These are phyloP conservation scores for Rhyacichthys aspro DNA, from an alignment of 2,797 vertebrate species.

Conservation along the genomic window DNA sequence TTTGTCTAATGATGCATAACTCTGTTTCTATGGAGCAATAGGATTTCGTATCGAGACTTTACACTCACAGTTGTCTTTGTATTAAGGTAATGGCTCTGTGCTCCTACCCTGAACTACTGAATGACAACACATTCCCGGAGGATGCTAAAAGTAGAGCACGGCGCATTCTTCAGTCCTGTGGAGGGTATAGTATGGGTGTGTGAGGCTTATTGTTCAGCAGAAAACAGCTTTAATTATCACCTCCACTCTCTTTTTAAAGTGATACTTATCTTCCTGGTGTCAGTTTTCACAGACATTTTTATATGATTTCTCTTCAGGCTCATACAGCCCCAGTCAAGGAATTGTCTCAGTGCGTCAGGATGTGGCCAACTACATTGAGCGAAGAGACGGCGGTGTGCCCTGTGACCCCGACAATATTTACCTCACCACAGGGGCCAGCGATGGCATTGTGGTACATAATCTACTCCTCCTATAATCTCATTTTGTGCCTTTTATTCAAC, in stretches of 20 bases:
- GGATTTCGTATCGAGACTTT: neutral
- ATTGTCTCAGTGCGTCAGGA: constrained; percentile 86
- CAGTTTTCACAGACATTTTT: neutral
- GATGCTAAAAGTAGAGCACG: constrained; percentile 86
- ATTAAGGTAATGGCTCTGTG: constrained; percentile 87
- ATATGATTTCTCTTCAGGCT: constrained; percentile 69
- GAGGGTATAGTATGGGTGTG: constrained; percentile 88
- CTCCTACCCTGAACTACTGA: constrained; percentile 84
- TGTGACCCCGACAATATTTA: constrained; percentile 85
- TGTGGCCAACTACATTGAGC: constrained; percentile 85
- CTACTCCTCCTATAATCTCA: constrained; percentile 3
- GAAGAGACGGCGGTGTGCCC: constrained; percentile 84
- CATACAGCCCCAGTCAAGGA: constrained; percentile 90
- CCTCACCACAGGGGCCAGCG: constrained; percentile 90
- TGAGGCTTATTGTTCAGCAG: constrained; percentile 11
- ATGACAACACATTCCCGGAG: constrained; percentile 81
- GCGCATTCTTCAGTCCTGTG: constrained; percentile 84
- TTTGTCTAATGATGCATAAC: neutral
- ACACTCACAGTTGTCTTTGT: constrained; percentile 31
- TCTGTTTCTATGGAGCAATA: neutral
- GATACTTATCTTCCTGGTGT: neutral
- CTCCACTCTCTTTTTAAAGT: constrained; percentile 1
- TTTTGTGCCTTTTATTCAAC: neutral
- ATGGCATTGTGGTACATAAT: constrained; percentile 85
- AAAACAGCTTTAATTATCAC: constrained; percentile 15